phyloP scores from a whole-genome alignment of 1,140 invertebrate genomes.

The Meteorus sp. region DNA sequence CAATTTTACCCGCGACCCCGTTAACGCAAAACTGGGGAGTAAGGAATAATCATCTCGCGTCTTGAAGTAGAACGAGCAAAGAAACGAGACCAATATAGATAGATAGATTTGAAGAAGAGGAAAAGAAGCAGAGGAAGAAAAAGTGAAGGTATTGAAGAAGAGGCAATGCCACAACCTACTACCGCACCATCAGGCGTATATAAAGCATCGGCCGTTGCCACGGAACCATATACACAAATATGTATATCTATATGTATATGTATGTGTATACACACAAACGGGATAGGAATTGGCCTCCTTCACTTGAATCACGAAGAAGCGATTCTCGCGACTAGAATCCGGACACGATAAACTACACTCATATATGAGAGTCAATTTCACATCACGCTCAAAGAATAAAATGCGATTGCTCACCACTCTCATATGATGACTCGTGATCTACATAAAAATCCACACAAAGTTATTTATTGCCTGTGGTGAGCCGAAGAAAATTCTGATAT shows the following conservation, averaged over 20 bases:
- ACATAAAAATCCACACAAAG: too few species aligned
- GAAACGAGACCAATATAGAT: too few species aligned
- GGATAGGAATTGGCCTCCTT: constrained; percentile 24
- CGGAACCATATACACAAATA: not conserved
- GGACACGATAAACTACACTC: constrained; percentile 30
- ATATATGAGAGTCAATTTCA: constrained; percentile 26
- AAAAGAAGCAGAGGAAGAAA: not conserved
- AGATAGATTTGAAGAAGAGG: not conserved
- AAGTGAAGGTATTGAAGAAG: not conserved
- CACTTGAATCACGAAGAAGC: constrained; percentile 36
- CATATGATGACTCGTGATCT: constrained; percentile 5
- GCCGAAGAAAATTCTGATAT: too few species aligned
- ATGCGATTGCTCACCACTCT: constrained; percentile 23
- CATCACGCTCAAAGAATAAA: constrained; percentile 9
- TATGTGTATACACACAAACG: too few species aligned
- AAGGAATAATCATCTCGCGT: constrained; percentile 8
- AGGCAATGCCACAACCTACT: not conserved
- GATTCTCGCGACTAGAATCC: constrained; percentile 27
- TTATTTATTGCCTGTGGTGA: too few species aligned
- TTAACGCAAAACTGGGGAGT: constrained; percentile 1
- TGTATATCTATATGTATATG: too few species aligned
- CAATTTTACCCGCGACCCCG: not conserved
- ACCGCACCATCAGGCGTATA: not conserved
- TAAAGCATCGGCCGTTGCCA: constrained; percentile 6
- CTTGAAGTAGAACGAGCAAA: not conserved